Evolutionary conservation across 2,113 vertebrate genomes (phyloP).

Genomic region (Leucoraja erinaceus): DNA sequence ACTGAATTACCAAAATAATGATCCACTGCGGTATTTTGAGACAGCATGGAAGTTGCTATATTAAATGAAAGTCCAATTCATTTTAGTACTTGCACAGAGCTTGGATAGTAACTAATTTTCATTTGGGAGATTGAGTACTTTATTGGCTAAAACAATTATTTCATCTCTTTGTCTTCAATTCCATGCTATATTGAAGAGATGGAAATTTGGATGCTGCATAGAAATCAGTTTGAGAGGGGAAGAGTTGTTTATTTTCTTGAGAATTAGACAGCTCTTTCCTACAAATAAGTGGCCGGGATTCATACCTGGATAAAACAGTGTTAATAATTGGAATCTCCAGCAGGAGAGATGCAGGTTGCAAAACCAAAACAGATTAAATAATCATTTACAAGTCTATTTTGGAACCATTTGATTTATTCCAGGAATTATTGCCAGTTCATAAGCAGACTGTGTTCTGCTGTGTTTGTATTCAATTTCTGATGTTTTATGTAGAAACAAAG

Average conservation of each 20-base stretch:
- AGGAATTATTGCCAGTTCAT: neutral
- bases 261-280: neutral
- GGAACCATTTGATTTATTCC: neutral
- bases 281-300: no score
- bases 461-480: neutral
- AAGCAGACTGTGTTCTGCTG: neutral
- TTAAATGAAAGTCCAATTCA: neutral
- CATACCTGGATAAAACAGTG: neutral
- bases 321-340: neutral
- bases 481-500: neutral
- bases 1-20: neutral
- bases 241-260: neutral
- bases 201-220: neutral
- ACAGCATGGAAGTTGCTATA: neutral
- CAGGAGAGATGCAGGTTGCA: neutral
- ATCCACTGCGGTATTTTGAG: neutral
- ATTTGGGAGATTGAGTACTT: neutral
- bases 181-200: neutral
- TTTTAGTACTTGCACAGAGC: neutral
- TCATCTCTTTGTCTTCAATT: neutral
- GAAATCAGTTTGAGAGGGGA: neutral
- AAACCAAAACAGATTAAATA: neutral
- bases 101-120: neutral
- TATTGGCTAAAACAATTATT: neutral
- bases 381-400: neutral